Percentiles rank a stretch among this genome's conserved stretches.
Conservation (phyloP, 2,113 vertebrate genomes). For the Cebidichthys violaceus region DNA sequence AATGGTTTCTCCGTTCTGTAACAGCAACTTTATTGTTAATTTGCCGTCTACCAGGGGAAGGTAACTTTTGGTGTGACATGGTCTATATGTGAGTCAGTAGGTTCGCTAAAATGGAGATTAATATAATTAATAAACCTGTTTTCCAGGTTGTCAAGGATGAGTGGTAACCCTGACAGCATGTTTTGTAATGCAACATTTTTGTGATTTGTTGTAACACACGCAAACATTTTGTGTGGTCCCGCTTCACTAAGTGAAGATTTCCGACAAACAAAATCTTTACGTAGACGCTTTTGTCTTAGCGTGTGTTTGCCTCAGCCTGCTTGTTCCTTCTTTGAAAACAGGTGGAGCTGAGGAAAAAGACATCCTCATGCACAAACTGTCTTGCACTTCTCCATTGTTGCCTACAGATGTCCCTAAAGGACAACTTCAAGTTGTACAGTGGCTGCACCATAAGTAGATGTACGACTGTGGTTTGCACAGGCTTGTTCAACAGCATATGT, state of each 20-base stretch:
- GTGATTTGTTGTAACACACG: not conserved
- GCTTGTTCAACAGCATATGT: not conserved
- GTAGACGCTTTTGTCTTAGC: not conserved
- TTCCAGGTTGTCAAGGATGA: no score
- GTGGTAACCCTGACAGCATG: no score
- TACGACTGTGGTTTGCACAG: not conserved
- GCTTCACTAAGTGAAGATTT: not conserved
- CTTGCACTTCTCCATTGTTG: not conserved
- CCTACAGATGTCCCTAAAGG: constrained; percentile 24
- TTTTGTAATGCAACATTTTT: not conserved
- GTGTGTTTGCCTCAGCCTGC: not conserved
- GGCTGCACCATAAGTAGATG: not conserved
- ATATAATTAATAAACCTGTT: no score
- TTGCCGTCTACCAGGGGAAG: no score
- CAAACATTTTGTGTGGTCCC: not conserved
- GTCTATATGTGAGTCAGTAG: no score
- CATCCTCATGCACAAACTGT: not conserved
- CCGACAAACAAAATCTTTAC: not conserved
- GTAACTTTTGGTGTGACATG: no score
- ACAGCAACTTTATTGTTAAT: no score
- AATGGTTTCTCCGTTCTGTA: no score
- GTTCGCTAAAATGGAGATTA: no score
- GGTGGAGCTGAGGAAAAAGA: not conserved
- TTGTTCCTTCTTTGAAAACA: not conserved
- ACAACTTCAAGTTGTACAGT: not conserved